phyloP scores from a whole-genome alignment of 2,888 invertebrate species.

The Tenodera sinensis region DNA sequence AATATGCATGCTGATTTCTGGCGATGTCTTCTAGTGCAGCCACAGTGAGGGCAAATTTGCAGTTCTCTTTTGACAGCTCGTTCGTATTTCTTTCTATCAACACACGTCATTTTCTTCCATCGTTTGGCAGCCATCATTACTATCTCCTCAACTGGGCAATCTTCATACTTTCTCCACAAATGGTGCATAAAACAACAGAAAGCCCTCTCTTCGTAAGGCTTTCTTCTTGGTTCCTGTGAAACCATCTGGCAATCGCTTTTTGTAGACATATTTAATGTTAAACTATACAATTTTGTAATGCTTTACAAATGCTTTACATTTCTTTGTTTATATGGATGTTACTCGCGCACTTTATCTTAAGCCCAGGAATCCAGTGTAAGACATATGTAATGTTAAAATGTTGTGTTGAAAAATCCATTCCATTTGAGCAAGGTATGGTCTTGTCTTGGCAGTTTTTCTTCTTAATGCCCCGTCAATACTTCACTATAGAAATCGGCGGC shows the following conservation, averaged over 20 bases:
- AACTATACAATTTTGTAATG: neutral
- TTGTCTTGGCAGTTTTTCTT: too few relatives aligned
- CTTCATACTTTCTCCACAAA: neutral
- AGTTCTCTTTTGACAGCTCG: neutral
- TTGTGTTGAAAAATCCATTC: too few relatives aligned
- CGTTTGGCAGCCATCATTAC: neutral
- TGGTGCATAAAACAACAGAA: neutral
- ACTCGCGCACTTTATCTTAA: neutral
- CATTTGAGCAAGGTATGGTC: too few relatives aligned
- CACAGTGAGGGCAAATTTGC: neutral
- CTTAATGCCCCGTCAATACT: too few relatives aligned
- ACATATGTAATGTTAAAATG: too few relatives aligned
- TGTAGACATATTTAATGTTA: too few relatives aligned
- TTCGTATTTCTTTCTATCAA: neutral
- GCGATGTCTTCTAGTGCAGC: neutral
- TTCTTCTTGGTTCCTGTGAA: too few relatives aligned
- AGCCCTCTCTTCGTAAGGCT: neutral
- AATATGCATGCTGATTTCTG: neutral
- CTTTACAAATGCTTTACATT: neutral
- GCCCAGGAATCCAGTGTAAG: too few relatives aligned
- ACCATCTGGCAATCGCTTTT: too few relatives aligned
- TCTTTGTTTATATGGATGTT: neutral
- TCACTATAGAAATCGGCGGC: too few relatives aligned
- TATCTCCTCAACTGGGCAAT: neutral
- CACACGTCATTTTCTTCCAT: neutral